Evolutionary conservation across 2,888 invertebrate genomes (phyloP).

Genomic region (Conus canariensis): DNA sequence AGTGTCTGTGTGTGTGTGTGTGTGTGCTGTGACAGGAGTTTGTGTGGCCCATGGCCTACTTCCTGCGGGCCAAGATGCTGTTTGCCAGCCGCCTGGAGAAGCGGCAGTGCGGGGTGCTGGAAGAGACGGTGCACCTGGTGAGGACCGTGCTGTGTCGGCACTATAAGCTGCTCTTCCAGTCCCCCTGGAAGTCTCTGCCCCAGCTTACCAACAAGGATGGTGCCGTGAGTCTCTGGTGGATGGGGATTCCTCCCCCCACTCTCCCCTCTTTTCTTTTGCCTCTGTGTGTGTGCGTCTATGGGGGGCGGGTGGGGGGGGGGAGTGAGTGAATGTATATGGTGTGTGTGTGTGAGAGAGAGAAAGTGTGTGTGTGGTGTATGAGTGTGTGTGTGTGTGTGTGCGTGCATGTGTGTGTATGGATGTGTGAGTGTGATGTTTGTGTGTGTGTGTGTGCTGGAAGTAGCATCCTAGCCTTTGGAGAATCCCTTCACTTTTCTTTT

Average conservation of each 20-base stretch:
- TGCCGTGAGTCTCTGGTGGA: conserved; percentile 74
- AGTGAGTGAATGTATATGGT: too few species aligned
- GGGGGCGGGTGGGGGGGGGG: too few species aligned
- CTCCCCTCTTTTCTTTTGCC: neutral
- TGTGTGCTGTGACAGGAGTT: conserved; percentile 86
- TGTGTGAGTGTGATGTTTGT: neutral
- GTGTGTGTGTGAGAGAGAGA: too few species aligned
- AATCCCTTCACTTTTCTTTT: too few species aligned
- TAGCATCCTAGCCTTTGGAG: neutral
- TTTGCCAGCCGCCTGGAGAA: conserved; percentile 83
- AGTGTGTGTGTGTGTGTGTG: neutral
- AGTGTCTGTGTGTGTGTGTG: too few species aligned
- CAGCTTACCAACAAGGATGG: conserved; percentile 96
- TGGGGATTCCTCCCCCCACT: neutral
- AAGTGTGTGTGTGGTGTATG: neutral
- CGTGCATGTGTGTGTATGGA: neutral
- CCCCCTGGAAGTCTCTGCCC: conserved; percentile 95
- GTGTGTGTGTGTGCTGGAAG: too few species aligned
- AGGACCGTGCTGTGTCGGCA: conserved; percentile 86
- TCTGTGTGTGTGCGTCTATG: neutral
- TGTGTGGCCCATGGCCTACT: conserved; percentile 98
- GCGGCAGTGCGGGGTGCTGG: conserved; percentile 76
- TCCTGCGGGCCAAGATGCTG: conserved; percentile 91
- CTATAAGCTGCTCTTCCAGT: conserved; percentile 86
- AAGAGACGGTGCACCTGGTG: conserved; percentile 79